Evolutionary conservation across 1,140 invertebrate genomes (phyloP).

Genomic region (roundworm (Caenorhabditis elegans)): WBcel235 BX284604.4:419501-420000

Average conservation of each 20-base stretch:
- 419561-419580: too few relatives aligned
- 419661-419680: not conserved
- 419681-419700: not conserved
- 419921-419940: not conserved
- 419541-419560: too few relatives aligned
- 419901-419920: conserved; percentile 1
- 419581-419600: too few relatives aligned
- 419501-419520: too few relatives aligned
- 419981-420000: too few relatives aligned
- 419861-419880: not conserved
- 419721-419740: not conserved
- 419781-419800: not conserved
- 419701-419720: not conserved
- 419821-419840: too few relatives aligned
- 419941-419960: not conserved
- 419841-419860: too few relatives aligned
- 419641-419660: not conserved
- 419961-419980: too few relatives aligned
- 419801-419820: too few relatives aligned
- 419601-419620: not conserved
- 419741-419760: not conserved
- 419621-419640: not conserved
- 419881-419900: not conserved
- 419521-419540: too few relatives aligned
- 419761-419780: not conserved